phyloP scores from a whole-genome alignment of 1,140 invertebrate species.

The Philotrypesis tridentata region DNA sequence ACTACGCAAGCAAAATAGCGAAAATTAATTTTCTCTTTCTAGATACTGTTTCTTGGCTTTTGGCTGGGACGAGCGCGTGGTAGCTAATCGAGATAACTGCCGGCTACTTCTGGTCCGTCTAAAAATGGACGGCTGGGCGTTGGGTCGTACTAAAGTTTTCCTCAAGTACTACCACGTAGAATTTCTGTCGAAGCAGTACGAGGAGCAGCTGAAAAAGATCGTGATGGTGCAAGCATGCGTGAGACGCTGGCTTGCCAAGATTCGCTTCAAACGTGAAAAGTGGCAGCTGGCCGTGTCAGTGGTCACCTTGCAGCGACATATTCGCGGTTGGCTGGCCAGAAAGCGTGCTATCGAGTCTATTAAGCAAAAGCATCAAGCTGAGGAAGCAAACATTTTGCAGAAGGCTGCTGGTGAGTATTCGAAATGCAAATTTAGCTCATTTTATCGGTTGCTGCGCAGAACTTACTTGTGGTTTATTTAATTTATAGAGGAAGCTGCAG shows the following conservation, averaged over 20 bases:
- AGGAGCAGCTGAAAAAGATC: slow-evolving; percentile 82
- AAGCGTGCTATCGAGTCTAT: slow-evolving; percentile 70
- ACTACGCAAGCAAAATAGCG: not conserved
- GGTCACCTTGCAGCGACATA: slow-evolving; percentile 80
- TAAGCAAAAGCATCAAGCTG: slow-evolving; percentile 67
- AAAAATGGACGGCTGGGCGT: slow-evolving; percentile 87
- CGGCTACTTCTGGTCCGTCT: slow-evolving; percentile 81
- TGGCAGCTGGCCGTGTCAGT: slow-evolving; percentile 79
- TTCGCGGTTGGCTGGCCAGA: slow-evolving; percentile 79
- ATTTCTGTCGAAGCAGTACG: slow-evolving; percentile 85
- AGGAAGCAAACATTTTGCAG: slow-evolving; percentile 51
- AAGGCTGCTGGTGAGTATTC: slow-evolving; percentile 53
- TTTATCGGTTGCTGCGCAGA: not conserved
- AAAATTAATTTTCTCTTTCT: slow-evolving; percentile 38
- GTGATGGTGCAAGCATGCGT: slow-evolving; percentile 82
- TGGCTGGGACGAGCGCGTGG: slow-evolving; percentile 81
- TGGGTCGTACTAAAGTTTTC: slow-evolving; percentile 91
- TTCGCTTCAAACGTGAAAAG: slow-evolving; percentile 75
- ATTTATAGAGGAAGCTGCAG: slow-evolving; percentile 47
- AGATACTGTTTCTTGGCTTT: slow-evolving; percentile 89
- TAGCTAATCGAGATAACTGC: slow-evolving; percentile 83
- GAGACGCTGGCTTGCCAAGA: slow-evolving; percentile 81
- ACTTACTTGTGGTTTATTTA: slow-evolving; percentile 1
- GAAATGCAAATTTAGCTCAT: not conserved
- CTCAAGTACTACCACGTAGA: slow-evolving; percentile 91